Percentiles rank a stretch among this genome's conserved stretches.
These are phyloP conservation scores for Ferrisia virgata DNA, from an alignment of 2,888 invertebrate species.

Conservation along the genomic window DNA sequence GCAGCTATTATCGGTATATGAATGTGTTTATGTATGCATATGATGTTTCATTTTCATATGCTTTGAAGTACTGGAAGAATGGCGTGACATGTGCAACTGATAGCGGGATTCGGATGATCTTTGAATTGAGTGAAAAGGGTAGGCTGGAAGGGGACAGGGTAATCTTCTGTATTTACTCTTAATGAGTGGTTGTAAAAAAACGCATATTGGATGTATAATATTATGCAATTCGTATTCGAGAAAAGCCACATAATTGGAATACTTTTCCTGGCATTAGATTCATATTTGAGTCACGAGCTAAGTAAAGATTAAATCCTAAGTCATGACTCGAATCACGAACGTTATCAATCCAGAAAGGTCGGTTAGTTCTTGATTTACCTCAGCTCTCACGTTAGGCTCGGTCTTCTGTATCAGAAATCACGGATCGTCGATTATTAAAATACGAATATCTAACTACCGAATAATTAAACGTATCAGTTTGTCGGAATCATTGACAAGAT, in stretches of 20 bases:
- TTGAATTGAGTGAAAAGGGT: too few relatives aligned
- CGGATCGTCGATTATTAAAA: not conserved
- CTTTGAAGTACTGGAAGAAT: too few relatives aligned
- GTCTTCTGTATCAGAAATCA: not conserved
- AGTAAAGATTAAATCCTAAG: not conserved
- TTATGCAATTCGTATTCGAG: not conserved
- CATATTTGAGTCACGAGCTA: not conserved
- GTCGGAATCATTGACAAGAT: not conserved
- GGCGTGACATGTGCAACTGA: not conserved
- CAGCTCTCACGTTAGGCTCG: not conserved
- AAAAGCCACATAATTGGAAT: not conserved
- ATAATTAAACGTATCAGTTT: not conserved
- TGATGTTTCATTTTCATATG: not conserved
- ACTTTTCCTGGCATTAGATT: not conserved
- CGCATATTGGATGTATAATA: not conserved
- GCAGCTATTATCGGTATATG: not conserved
- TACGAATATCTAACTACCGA: not conserved
- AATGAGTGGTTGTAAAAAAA: not conserved
- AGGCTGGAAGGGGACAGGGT: not conserved
- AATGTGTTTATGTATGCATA: too few relatives aligned
- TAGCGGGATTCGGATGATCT: not conserved
- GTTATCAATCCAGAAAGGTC: not conserved
- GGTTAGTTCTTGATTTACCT: not conserved
- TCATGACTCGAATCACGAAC: conserved; percentile 5
- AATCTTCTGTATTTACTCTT: not conserved